phyloP scores from a whole-genome alignment of 2,113 vertebrate genomes.

The Alethe diademata region DNA sequence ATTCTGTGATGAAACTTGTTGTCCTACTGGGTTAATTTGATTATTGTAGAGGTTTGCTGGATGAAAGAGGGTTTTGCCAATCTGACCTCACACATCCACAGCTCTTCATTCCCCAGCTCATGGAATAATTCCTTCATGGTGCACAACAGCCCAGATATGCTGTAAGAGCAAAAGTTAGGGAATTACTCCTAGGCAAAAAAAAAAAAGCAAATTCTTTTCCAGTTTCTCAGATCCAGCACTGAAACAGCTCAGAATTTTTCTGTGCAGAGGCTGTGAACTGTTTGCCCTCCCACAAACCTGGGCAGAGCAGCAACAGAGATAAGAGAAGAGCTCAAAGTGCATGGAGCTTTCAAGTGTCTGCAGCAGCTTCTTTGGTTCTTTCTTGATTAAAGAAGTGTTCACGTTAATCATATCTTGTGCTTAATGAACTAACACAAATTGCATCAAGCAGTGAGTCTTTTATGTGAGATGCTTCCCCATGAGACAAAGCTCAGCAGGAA shows the following conservation, averaged over 20 bases:
- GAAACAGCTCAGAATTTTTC: not conserved
- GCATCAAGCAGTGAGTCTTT: not conserved
- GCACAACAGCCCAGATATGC: not conserved
- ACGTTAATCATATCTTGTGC: not conserved
- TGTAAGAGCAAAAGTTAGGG: not conserved
- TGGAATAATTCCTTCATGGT: not conserved
- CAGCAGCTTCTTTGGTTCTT: not conserved
- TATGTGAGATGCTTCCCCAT: not conserved
- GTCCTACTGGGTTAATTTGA: not conserved
- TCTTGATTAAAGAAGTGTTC: not conserved
- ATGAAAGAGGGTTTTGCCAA: not conserved
- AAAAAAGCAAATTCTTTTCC: not conserved
- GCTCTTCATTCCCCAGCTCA: not conserved
- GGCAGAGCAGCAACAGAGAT: not conserved
- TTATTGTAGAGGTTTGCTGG: not conserved
- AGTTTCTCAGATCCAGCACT: not conserved
- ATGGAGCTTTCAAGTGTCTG: not conserved
- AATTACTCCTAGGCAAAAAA: not conserved
- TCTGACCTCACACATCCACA: not conserved
- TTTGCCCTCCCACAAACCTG: not conserved
- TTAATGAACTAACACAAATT: slow-evolving; percentile 16
- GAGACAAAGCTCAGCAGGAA: not conserved
- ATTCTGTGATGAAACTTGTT: accelerated
- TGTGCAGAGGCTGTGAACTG: not conserved
- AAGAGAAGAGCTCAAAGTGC: not conserved